Percentiles rank a stretch among this genome's conserved stretches.
These are phyloP conservation scores for Beaufortia kweichowensis DNA, from an alignment of 2,113 vertebrate genomes.

Conservation along the genomic window DNA sequence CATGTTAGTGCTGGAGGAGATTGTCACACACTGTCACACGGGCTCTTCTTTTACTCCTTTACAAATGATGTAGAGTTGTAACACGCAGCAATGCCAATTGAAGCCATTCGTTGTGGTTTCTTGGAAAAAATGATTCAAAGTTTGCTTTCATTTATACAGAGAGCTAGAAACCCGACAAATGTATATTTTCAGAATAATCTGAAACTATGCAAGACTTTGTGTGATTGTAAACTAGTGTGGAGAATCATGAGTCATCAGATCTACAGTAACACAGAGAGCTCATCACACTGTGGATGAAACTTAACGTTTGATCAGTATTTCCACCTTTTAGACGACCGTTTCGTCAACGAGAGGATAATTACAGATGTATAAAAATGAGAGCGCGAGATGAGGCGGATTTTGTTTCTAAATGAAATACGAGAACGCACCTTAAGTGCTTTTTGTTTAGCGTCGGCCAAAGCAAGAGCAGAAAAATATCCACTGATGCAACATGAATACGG, in stretches of 20 bases:
- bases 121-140: background rate
- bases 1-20: conserved; percentile 34
- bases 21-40: conserved; percentile 29
- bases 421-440: conserved; percentile 28
- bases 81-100: background rate
- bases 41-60: conserved; percentile 13
- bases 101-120: conserved; percentile 19
- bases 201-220: background rate
- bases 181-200: background rate
- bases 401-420: conserved; percentile 25
- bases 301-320: background rate
- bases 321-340: conserved; percentile 29
- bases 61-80: conserved; percentile 19
- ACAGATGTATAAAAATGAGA: conserved; percentile 36
- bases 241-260: too few relatives aligned
- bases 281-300: background rate
- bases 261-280: too few relatives aligned
- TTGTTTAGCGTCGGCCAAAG: background rate
- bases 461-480: background rate
- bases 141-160: background rate
- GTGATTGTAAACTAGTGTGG: background rate
- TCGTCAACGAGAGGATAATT: conserved; percentile 1
- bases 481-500: background rate
- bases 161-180: background rate
- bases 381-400: conserved; percentile 14